Evolutionary conservation across 1,140 invertebrate genomes (phyloP).

Genomic region (Dendrolimus punctatus): DNA sequence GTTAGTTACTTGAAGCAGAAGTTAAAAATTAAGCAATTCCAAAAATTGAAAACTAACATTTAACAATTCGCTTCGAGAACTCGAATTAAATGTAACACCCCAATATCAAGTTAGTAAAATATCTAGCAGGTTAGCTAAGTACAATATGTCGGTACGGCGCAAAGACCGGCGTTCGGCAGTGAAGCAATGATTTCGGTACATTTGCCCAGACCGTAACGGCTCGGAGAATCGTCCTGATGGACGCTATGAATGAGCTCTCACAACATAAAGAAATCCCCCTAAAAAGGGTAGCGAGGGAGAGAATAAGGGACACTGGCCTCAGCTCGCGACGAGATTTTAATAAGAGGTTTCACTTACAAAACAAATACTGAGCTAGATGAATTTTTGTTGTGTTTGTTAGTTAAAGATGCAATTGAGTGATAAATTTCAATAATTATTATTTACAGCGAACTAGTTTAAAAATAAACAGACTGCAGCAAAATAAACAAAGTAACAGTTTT

Average conservation of each 20-base stretch:
- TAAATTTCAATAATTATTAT: too few relatives aligned
- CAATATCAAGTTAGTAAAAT: constrained; percentile 27
- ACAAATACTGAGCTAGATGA: constrained; percentile 3
- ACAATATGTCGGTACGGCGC: constrained; percentile 50
- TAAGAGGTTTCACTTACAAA: constrained; percentile 6
- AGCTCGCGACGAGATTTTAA: constrained; percentile 23
- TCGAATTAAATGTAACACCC: constrained; percentile 43
- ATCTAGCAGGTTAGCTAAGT: constrained; percentile 34
- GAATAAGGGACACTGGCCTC: constrained; percentile 48
- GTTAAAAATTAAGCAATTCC: too few relatives aligned
- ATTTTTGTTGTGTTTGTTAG: constrained; percentile 8
- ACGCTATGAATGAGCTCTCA: constrained; percentile 70
- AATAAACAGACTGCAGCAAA: too few relatives aligned
- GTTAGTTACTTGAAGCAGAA: too few relatives aligned
- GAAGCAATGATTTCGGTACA: constrained; percentile 71
- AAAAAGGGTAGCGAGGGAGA: constrained; percentile 68
- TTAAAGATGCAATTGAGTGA: too few relatives aligned
- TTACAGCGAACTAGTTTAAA: too few relatives aligned
- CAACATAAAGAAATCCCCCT: constrained; percentile 72
- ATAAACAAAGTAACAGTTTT: too few relatives aligned
- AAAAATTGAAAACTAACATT: too few relatives aligned
- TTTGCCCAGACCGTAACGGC: constrained; percentile 67
- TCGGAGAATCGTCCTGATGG: constrained; percentile 67
- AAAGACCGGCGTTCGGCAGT: constrained; percentile 40
- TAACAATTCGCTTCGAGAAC: constrained; percentile 2